Evolutionary conservation across 1,140 invertebrate genomes (phyloP).

Genomic region (Nebria ingens): DNA sequence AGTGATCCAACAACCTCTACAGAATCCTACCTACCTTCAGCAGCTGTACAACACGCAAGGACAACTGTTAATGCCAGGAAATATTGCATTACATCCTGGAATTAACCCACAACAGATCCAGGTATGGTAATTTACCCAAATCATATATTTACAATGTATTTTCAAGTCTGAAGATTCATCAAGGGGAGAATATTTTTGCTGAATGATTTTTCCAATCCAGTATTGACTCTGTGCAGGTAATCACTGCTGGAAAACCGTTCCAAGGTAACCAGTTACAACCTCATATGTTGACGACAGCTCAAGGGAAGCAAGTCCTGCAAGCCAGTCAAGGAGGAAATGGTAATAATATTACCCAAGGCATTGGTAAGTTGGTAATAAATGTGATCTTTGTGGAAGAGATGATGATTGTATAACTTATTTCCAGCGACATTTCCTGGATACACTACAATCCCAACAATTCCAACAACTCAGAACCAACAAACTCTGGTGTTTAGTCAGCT

Average conservation of each 20-base stretch:
- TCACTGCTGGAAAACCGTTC: slow-evolving; percentile 69
- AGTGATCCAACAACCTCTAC: slow-evolving; percentile 72
- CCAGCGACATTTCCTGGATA: slow-evolving; percentile 52
- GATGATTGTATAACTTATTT: slow-evolving; percentile 10
- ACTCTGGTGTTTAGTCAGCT: slow-evolving; percentile 72
- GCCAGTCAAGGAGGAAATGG: slow-evolving; percentile 40
- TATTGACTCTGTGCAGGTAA: slow-evolving; percentile 56
- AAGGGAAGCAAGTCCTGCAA: slow-evolving; percentile 54
- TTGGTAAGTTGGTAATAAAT: too few species aligned
- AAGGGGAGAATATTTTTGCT: too few species aligned
- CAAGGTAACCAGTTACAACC: slow-evolving; percentile 64
- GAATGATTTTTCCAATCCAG: too few species aligned
- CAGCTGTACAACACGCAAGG: slow-evolving; percentile 71
- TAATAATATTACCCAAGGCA: slow-evolving; percentile 8
- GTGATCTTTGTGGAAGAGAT: not conserved
- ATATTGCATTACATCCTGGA: slow-evolving; percentile 61
- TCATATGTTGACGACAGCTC: slow-evolving; percentile 66
- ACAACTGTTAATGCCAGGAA: slow-evolving; percentile 63
- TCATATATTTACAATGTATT: too few species aligned
- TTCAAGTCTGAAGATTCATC: too few species aligned
- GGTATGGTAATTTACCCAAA: too few species aligned
- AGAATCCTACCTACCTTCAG: slow-evolving; percentile 65
- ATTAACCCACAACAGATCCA: slow-evolving; percentile 71
- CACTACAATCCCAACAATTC: slow-evolving; percentile 63
- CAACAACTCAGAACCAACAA: slow-evolving; percentile 61